Base-by-base conservation (phyloP, 1,140 invertebrate genomes). In the Triops longicaudatus region DNA sequence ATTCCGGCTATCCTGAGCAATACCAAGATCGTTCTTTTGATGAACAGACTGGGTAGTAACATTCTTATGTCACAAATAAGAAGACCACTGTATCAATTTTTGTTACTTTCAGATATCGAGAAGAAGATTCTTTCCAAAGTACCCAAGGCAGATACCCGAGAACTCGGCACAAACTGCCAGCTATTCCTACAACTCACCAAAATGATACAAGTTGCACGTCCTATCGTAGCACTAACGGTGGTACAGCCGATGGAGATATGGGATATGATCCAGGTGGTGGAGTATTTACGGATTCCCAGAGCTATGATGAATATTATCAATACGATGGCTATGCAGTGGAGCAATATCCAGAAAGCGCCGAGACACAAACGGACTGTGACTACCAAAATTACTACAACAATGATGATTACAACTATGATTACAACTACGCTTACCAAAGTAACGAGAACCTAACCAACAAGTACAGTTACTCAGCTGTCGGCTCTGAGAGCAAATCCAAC, bases 371-470 rank as follows among this genome's bases (percentile, higher is more conserved):
- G 44, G 43, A 74, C 22, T 22, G 74, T 28, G 73, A 71, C 63
- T 78, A 76, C 44, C 41, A 78, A 43, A 42, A 78, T 42, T 78
- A 76, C 22, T 72, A 75, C 72, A 50, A 37, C 74, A 43, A 43
- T 28, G 76, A 76, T 41, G 74, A 77, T 12, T 81, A 81, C 74
- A 90, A 91, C 85, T 89, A 90, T 82, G 87, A 91, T 82, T 90
- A 88, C 79, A 91, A 91, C 83, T 90, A 90, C 83, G 87, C 88
- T 80, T 91, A 91, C 83, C 50, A 63, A 22, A 90, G 88, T 83
- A 87, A 86, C 80, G 87, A 88, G 82, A 88, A 88, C 83, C 83
- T 87, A 79, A 86, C 85, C 50, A 26, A 37, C 43, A 41, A 74
- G 12, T 44, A 76, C 27, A 22, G 71, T 11, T 17, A 1, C 6